Percentiles rank a stretch among this genome's conserved stretches.
These are phyloP conservation scores for Acrobasis consociella DNA, from an alignment of 2,888 invertebrate genomes.

Conservation along the genomic window DNA sequence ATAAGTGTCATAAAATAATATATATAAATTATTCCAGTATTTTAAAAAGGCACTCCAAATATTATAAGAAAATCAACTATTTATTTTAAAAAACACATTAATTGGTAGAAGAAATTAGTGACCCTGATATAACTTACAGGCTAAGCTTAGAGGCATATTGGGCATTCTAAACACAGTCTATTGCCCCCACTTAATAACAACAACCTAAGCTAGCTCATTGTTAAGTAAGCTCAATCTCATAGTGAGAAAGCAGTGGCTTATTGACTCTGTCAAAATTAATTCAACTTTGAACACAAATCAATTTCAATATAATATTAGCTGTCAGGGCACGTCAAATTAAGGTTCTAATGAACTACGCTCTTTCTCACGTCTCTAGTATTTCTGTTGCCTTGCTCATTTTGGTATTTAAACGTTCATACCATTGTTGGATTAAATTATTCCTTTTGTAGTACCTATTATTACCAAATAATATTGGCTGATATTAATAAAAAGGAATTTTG, in stretches of 20 bases:
- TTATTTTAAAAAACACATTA: too few species aligned
- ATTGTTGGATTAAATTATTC: constrained; percentile 23
- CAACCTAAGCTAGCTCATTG: constrained; percentile 16
- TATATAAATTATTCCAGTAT: too few species aligned
- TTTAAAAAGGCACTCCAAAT: too few species aligned
- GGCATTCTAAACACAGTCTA: too few species aligned
- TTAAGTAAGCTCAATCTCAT: constrained; percentile 42
- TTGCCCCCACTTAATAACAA: too few species aligned
- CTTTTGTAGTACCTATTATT: constrained; percentile 15
- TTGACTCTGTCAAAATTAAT: constrained; percentile 81
- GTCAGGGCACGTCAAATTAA: constrained; percentile 78
- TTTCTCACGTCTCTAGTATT: constrained; percentile 66
- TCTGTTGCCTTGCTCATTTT: constrained; percentile 44
- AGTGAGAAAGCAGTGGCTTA: constrained; percentile 72
- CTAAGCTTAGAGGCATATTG: too few species aligned
- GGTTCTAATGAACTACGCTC: constrained; percentile 69
- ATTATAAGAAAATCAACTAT: too few species aligned
- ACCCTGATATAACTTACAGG: too few species aligned
- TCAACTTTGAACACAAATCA: constrained; percentile 81
- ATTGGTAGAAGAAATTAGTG: too few species aligned
- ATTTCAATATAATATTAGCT: constrained; percentile 78
- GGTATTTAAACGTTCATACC: constrained; percentile 42
- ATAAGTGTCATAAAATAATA: too few species aligned
- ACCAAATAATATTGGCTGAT: too few species aligned
- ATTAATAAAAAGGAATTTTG: too few species aligned